Conservation (phyloP, 2,113 vertebrate species). For the Microcebus tavaratra region DNA sequence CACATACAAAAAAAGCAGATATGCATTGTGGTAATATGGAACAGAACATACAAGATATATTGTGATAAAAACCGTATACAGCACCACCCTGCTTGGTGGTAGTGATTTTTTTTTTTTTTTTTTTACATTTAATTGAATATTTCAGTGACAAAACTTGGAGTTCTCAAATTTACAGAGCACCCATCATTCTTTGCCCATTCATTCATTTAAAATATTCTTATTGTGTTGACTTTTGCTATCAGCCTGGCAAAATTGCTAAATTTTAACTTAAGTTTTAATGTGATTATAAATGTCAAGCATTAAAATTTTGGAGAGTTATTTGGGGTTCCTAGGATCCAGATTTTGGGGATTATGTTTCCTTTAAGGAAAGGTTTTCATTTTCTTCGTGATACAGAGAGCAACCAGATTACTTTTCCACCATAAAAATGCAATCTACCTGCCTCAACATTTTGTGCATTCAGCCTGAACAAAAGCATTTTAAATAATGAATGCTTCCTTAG, state of each 20-base stretch:
- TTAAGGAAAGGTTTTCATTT: constrained; percentile 65
- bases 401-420: background rate
- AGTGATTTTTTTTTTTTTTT: background rate
- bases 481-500: constrained; percentile 69
- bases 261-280: constrained; percentile 22
- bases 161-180: background rate
- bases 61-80: too few species aligned
- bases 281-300: background rate
- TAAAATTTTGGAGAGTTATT: constrained; percentile 33
- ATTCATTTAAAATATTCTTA: background rate
- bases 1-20: background rate
- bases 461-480: constrained; percentile 65
- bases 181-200: background rate
- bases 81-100: too few species aligned
- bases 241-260: background rate
- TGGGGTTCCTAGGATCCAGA: background rate
- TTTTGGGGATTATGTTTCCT: constrained; percentile 49
- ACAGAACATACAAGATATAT: background rate
- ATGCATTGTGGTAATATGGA: background rate
- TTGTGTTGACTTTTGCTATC: background rate
- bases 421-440: background rate
- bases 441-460: constrained; percentile 19
- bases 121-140: background rate
- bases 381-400: constrained; percentile 53
- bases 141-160: background rate